A percentile compares a stretch with the other conserved stretches of the same genome.
Conservation (phyloP, 1,140 invertebrate genomes). For the Cataglyphis hispanica region DNA sequence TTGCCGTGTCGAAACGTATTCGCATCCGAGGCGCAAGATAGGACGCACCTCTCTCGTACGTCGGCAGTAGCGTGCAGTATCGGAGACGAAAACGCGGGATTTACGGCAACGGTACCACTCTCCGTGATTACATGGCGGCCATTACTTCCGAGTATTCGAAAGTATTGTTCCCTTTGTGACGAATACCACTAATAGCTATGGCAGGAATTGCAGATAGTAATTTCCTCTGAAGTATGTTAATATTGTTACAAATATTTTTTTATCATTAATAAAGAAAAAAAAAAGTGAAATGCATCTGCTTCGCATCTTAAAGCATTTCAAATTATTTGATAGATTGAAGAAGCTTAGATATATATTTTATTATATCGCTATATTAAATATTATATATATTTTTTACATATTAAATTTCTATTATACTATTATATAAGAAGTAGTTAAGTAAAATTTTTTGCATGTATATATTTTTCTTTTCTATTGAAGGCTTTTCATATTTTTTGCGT, state of each 20-base stretch:
- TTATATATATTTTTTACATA: too few relatives aligned
- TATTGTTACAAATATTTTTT: not conserved
- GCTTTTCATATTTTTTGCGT: not conserved
- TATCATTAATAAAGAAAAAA: not conserved
- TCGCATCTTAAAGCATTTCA: not conserved
- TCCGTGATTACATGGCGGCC: conserved; percentile 43
- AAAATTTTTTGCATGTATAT: not conserved
- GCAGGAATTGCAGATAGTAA: not conserved
- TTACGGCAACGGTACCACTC: conserved; percentile 54
- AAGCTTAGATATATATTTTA: too few relatives aligned
- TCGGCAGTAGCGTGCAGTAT: conserved; percentile 10
- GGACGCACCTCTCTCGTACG: not conserved
- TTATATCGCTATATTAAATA: too few relatives aligned
- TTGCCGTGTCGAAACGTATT: conserved; percentile 56
- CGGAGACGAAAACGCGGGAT: conserved; percentile 55
- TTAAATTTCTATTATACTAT: too few relatives aligned
- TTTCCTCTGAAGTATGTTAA: not conserved
- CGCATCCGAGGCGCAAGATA: conserved; percentile 59
- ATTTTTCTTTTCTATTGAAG: not conserved
- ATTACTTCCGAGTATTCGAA: conserved; percentile 44
- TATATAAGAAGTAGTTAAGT: not conserved
- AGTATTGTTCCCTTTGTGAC: conserved; percentile 38
- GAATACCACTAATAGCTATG: conserved; percentile 16
- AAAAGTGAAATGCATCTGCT: not conserved
- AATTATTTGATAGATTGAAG: not conserved